A percentile compares a stretch with the other conserved stretches of the same genome.
Conservation (phyloP, 1,140 invertebrate species). For the Panagrolaimus sp. region DNA sequence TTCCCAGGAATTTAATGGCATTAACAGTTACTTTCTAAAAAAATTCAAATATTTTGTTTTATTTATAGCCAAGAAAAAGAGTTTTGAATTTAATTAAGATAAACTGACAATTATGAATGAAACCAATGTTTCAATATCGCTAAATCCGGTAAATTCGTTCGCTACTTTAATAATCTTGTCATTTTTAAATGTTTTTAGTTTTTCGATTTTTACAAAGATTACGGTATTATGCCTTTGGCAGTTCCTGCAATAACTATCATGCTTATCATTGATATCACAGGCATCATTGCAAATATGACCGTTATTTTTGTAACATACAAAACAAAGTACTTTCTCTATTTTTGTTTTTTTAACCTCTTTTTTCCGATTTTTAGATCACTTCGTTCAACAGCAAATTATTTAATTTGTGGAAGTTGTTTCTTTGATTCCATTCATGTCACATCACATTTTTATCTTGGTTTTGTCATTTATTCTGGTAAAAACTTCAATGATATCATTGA, state of each 20-base stretch:
- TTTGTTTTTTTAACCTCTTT: not conserved
- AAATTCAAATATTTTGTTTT: too few species aligned
- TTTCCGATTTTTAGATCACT: not conserved
- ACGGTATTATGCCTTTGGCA: not conserved
- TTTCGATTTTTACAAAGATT: not conserved
- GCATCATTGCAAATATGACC: not conserved
- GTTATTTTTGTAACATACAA: conserved; percentile 8
- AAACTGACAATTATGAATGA: too few species aligned
- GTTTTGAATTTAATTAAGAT: too few species aligned
- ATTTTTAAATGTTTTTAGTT: not conserved
- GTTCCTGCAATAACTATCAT: not conserved
- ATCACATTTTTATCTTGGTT: conserved; percentile 1
- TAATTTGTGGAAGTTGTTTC: not conserved
- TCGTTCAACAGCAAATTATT: not conserved
- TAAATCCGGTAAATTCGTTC: not conserved
- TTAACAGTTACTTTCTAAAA: too few species aligned
- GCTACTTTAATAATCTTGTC: not conserved
- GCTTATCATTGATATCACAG: not conserved
- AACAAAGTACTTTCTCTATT: too few species aligned
- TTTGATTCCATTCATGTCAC: not conserved
- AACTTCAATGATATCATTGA: not conserved
- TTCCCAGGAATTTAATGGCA: too few species aligned
- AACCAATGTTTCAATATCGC: too few species aligned
- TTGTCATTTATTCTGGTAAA: not conserved
- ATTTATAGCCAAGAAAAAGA: too few species aligned